A percentile compares a stretch with the other conserved stretches of the same genome.
phyloP scores from a whole-genome alignment of 2,113 vertebrate genomes.

The Anthoscopus minutus region DNA sequence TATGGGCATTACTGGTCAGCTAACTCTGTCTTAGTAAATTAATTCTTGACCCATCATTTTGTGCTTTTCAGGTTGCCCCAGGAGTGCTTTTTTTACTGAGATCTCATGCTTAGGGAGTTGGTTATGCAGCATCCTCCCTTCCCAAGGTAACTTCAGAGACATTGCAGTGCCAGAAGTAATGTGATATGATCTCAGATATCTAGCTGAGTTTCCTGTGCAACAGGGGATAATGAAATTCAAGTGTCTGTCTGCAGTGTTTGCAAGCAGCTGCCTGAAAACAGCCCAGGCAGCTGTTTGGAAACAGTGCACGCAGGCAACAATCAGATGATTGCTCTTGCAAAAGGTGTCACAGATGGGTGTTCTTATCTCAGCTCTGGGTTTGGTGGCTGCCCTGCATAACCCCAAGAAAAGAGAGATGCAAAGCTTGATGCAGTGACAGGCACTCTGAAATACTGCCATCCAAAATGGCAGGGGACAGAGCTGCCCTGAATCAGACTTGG shows the following conservation, averaged over 20 bases:
- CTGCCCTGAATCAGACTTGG: background rate
- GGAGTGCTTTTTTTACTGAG: background rate
- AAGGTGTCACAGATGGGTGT: background rate
- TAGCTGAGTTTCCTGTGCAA: background rate
- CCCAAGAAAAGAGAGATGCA: background rate
- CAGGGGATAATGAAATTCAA: background rate
- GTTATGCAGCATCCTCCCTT: background rate
- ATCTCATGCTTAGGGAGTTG: background rate
- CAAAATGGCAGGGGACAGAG: rapidly evolving
- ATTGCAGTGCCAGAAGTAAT: background rate
- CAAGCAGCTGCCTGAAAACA: background rate
- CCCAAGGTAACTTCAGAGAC: background rate
- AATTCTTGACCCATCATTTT: background rate
- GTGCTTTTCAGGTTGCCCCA: background rate
- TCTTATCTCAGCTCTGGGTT: background rate
- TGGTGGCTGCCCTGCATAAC: background rate
- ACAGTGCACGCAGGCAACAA: rapidly evolving
- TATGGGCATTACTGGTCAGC: background rate
- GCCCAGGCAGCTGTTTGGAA: background rate
- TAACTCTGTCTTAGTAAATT: background rate
- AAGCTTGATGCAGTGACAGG: background rate
- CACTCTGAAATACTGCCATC: background rate
- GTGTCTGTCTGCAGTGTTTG: background rate
- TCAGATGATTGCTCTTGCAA: background rate
- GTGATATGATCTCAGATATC: background rate